Conservation (phyloP, 2,113 vertebrate species). For the Rynchops niger region DNA sequence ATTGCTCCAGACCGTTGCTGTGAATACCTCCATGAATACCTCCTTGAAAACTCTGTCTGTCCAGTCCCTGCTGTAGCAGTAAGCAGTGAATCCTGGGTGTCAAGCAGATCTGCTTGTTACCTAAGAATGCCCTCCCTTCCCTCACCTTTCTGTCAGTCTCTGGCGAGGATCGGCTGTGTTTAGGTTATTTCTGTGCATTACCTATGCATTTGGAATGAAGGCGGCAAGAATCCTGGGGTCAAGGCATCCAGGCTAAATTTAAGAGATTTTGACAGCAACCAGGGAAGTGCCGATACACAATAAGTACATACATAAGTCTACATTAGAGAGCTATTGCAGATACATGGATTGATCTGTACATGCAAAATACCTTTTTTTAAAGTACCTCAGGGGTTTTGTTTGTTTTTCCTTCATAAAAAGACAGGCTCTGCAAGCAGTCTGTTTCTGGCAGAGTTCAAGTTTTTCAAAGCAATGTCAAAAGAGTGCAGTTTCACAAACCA, state of each 20-base stretch:
- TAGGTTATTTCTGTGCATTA: background rate
- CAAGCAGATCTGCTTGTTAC: background rate
- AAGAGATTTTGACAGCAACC: background rate
- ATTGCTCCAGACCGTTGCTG: background rate
- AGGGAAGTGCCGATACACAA: background rate
- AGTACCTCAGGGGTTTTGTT: accelerated
- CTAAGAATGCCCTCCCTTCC: background rate
- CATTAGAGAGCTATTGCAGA: background rate
- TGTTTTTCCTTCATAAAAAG: background rate
- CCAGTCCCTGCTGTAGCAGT: background rate
- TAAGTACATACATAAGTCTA: background rate
- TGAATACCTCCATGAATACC: background rate
- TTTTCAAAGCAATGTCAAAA: background rate
- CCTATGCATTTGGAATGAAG: background rate
- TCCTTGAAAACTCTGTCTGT: background rate
- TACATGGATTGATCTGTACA: background rate
- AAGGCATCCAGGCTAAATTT: background rate
- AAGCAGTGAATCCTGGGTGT: background rate
- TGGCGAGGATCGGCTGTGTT: background rate
- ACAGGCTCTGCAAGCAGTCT: background rate
- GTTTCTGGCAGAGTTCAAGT: background rate
- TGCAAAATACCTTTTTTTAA: background rate
- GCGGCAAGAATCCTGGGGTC: background rate
- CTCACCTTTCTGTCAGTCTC: background rate
- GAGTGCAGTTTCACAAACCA: background rate